A percentile compares a stretch with the other conserved stretches of the same genome.
Conservation (phyloP, 2,113 vertebrate genomes). For the Pygoscelis adeliae region DNA sequence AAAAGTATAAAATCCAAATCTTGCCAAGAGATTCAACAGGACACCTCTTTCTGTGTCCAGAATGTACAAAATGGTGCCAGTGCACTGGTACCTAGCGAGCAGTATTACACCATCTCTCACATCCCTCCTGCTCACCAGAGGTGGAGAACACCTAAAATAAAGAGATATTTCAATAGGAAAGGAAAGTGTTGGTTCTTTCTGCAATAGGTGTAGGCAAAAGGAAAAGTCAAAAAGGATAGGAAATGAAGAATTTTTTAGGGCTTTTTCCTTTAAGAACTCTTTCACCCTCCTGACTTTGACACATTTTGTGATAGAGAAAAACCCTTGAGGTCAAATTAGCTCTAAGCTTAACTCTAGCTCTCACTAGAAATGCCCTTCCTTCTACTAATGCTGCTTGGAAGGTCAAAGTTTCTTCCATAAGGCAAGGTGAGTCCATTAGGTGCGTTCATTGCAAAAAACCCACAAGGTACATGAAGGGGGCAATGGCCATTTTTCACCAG, state of each 20-base stretch:
- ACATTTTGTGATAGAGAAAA: neutral
- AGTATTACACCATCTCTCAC: neutral
- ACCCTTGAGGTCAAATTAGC: neutral
- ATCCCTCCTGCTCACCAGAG: neutral
- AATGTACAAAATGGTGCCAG: neutral
- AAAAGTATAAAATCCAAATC: neutral
- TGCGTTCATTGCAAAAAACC: neutral
- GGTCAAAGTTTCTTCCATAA: neutral
- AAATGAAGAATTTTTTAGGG: neutral
- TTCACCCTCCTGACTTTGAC: neutral
- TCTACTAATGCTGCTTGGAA: neutral
- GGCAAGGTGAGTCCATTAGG: neutral
- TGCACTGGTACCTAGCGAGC: neutral
- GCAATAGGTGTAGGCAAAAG: neutral
- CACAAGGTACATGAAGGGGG: accelerated
- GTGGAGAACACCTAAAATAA: neutral
- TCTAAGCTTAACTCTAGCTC: neutral
- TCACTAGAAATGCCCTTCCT: neutral
- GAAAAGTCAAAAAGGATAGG: neutral
- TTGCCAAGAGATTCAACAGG: neutral
- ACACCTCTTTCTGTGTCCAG: neutral
- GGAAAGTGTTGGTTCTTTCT: neutral
- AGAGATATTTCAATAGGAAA: neutral
- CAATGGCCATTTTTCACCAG: neutral
- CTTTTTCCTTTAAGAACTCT: neutral